Base-by-base conservation (phyloP, 2,113 vertebrate species). In the Solea solea region DNA sequence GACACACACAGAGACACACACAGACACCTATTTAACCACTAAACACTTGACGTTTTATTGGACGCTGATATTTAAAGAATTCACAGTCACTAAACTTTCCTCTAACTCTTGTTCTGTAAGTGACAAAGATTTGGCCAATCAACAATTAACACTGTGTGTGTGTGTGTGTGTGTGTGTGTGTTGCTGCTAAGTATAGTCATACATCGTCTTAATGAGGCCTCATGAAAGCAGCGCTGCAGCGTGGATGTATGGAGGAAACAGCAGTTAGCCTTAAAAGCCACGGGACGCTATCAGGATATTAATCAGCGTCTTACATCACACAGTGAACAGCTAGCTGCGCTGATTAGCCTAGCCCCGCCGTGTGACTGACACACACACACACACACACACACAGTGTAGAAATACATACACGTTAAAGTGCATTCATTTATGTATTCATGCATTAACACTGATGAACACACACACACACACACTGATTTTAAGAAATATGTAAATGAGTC, bases 271-370 rank as follows among this genome's bases (percentile, higher is more conserved):
- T 85, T 76, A 78, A 58, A 74, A 84, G 74, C 90, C 58, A 8
- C 84, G 50, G 83, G 87, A 86, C 52, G 55, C 81, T 86, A 88
- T 89, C 83, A 86, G 87, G 87, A 89, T 84, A 86, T 89, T 90
- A 90, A 91, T 91, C 90, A 91, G 81, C 67, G 21, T 21, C 34
- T 54, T 60, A 53, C 71, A 64, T 86, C 84, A 89, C 86, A 88
- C 83, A 81, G 83, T 8, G 80, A 87, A 80, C 69, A 76, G 88
- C 83, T 86, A 88, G 88, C 83, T 81, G 78, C 71, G 42, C 85
- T 90, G 87, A 91, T 90, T 89, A 89, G 82, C 85, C 66, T 83
- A 83, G 86, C 82, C 81, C 83, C 49, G 85, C 75, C 73, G 86
- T 46, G 86, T 90, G 89, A 90, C 81, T 89, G 89, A 59, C 65